Base-by-base conservation (phyloP, 2,888 invertebrate species). In the Marronus borbonicus region DNA sequence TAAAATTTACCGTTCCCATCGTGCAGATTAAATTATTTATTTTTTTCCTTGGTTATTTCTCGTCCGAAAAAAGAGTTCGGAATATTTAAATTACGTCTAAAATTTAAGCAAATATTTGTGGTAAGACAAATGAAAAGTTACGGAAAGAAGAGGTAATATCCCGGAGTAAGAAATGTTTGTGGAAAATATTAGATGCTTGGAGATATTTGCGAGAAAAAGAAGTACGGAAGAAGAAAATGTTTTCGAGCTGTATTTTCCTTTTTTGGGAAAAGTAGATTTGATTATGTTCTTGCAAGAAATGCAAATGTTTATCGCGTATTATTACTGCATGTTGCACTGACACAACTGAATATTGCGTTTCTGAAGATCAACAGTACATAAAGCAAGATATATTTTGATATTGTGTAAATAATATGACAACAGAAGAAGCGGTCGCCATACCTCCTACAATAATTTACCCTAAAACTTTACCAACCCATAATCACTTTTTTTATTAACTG, bases 31-130 rank as follows among this genome's bases (percentile, higher is more conserved):
- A 74, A 74, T 74, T 60, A 74, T 60, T 60, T 44, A 44, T 44
- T 60, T 60, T 44, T 60, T 60, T 50, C 50, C 68, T n/a, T 68
- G 50, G 28, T 62, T 68, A 52, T 52, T 68, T 68, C 68, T 50
- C 50, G 50, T 28, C 68, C 72, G 39, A 20, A 39, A 24, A 28
- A 44, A 55, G 36, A 58, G 58, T 52, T 70, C 55, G 50, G 52
- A 69, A 72, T 72, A 58, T 74, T 74, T 62, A 74, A 74, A 74
- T 74, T 74, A 20, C 72, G 58, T 74, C 72, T 62, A 60, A 62
- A 60, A 60, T 74, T 49, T 62, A 74, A 44, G 62, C 60, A 74
- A 74, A 74, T 60, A 62, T 60, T 74, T 74, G 72, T 60, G 60
- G 60, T 28, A 14, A 39, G 44, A 60, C 44, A 39, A 44, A 62